These are phyloP conservation scores for Ptychodera flava DNA, from an alignment of 35 echinoderm and acorn worm genomes.

Conservation along the genomic window DNA sequence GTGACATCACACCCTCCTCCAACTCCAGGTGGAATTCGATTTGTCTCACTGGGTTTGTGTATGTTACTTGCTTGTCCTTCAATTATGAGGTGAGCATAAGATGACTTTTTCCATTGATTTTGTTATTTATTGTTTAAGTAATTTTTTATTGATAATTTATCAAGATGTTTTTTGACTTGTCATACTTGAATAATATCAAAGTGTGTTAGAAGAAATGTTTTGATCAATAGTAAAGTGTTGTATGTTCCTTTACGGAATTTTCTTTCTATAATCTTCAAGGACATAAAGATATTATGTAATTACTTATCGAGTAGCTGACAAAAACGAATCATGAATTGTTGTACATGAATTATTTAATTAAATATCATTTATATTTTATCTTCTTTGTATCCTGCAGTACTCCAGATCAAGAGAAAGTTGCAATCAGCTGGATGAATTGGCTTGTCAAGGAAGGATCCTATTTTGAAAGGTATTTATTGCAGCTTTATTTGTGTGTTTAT, in stretches of 20 bases:
- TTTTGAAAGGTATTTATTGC: conserved; percentile 97
- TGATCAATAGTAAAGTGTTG: too few relatives aligned
- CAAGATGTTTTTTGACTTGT: too few relatives aligned
- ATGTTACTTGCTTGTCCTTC: conserved; percentile 95
- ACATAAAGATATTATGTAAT: too few relatives aligned
- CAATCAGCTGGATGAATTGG: conserved; percentile 87
- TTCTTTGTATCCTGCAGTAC: conserved; percentile 24
- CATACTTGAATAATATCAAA: too few relatives aligned
- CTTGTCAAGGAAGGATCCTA: conserved; percentile 82
- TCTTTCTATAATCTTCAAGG: too few relatives aligned
- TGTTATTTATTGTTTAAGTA: neutral
- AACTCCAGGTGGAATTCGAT: conserved; percentile 75
- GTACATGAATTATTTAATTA: conserved; percentile 4
- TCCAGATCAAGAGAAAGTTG: conserved; percentile 61
- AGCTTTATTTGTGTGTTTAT: too few relatives aligned
- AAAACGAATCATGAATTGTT: too few relatives aligned
- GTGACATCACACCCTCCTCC: conserved; percentile 86
- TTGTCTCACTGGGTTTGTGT: conserved; percentile 78
- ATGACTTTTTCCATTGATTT: neutral
- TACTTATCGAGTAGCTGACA: too few relatives aligned
- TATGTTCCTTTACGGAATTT: too few relatives aligned
- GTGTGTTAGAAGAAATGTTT: too few relatives aligned
- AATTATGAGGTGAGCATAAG: conserved; percentile 50
- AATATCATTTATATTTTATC: neutral
- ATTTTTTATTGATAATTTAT: neutral